A percentile compares a stretch with the other conserved stretches of the same genome.
Conservation (phyloP, 2,113 vertebrate species). For the Gopherus evgoodei region DNA sequence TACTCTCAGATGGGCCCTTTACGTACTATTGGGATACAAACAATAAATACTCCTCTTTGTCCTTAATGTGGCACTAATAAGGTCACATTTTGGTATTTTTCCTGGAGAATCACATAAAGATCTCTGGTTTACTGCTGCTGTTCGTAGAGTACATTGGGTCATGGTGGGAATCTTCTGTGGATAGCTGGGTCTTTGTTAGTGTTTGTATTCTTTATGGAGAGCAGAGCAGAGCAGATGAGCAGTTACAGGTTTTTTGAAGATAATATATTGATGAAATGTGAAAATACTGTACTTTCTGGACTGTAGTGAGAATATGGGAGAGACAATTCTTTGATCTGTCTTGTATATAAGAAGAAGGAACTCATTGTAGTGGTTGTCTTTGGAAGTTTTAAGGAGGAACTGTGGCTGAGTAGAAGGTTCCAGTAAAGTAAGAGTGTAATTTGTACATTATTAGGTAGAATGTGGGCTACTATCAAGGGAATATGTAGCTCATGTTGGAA, state of each 20-base stretch:
- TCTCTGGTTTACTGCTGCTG: not conserved
- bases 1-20: not conserved
- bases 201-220: not conserved
- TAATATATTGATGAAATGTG: not conserved
- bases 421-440: not conserved
- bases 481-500: not conserved
- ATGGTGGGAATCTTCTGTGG: not conserved
- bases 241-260: not conserved
- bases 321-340: not conserved
- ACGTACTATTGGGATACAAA: fast-evolving
- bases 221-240: not conserved
- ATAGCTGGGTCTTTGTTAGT: not conserved
- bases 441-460: not conserved
- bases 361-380: not conserved
- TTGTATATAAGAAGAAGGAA: not conserved
- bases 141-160: not conserved
- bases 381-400: not conserved
- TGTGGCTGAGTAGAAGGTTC: not conserved
- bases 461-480: not conserved
- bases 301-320: not conserved
- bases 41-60: not conserved
- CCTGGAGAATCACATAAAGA: not conserved
- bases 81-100: not conserved
- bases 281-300: not conserved
- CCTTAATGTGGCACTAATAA: not conserved